Conservation (phyloP, 2,113 vertebrate genomes). For the Plecturocebus donacophilus region DNA sequence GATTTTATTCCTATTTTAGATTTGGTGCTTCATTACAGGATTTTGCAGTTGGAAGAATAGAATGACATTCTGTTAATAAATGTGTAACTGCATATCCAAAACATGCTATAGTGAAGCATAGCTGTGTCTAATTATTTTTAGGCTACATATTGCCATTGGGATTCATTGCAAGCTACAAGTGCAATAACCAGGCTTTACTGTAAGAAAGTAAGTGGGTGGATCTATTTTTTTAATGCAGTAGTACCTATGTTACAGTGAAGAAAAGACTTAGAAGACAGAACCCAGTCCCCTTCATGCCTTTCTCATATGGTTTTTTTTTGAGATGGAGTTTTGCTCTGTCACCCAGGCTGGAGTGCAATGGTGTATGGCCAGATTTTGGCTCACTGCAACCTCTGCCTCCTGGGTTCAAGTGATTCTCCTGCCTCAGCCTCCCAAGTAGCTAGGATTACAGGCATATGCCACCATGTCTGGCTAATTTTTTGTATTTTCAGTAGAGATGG, state of each 20-base stretch:
- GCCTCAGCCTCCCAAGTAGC: no score
- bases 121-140: background rate
- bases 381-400: no score
- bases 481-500: no score
- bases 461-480: no score
- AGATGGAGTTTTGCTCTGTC: no score
- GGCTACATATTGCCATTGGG: background rate
- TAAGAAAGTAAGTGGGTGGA: background rate
- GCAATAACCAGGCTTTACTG: background rate
- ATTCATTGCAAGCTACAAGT: background rate
- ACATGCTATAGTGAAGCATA: background rate
- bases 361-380: no score
- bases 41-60: slow-evolving; percentile 11
- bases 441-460: no score
- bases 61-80: background rate
- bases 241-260: background rate
- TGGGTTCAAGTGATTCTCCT: no score
- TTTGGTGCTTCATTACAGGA: background rate
- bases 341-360: no score
- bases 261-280: slow-evolving; percentile 18
- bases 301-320: background rate
- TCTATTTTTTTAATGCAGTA: background rate
- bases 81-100: background rate
- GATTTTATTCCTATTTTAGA: background rate
- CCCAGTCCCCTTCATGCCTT: background rate